A percentile compares a stretch with the other conserved stretches of the same genome.
These are phyloP conservation scores for Dicentrarchus labrax DNA, from an alignment of 2,113 vertebrate genomes.

Conservation along the genomic window DNA sequence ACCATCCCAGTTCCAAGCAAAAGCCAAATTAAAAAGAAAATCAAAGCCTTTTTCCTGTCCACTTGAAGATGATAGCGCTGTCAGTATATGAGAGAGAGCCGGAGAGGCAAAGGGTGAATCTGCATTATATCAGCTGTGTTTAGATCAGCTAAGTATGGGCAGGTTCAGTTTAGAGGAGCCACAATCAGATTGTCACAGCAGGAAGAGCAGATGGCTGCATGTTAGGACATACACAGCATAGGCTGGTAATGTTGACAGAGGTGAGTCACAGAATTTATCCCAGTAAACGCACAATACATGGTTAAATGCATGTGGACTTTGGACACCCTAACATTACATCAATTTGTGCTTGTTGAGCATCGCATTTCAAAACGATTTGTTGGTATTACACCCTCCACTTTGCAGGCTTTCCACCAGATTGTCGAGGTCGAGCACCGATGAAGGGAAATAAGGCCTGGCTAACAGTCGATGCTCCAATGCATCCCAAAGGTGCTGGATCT, in stretches of 20 bases:
- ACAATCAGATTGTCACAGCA: conserved; percentile 39
- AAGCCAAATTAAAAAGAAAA: conserved; percentile 81
- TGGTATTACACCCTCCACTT: background rate
- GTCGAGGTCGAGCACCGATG: background rate
- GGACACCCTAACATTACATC: background rate
- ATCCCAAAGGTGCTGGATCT: background rate
- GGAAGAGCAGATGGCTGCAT: conserved; percentile 42
- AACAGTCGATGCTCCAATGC: background rate
- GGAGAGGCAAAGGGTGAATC: conserved; percentile 7
- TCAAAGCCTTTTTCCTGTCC: conserved; percentile 86
- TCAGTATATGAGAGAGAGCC: conserved; percentile 71
- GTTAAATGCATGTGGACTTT: background rate
- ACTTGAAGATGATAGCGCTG: conserved; percentile 90
- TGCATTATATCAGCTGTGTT: conserved; percentile 45
- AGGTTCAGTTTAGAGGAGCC: conserved; percentile 25
- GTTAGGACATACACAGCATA: conserved; percentile 6
- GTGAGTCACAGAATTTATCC: conserved; percentile 1
- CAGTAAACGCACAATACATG: background rate
- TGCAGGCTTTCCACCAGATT: background rate
- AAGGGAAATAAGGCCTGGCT: background rate
- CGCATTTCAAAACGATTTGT: background rate
- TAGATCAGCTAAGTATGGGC: conserved; percentile 36
- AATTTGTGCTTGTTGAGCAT: background rate
- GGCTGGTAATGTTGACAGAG: background rate
- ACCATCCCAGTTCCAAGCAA: conserved; percentile 47